A percentile compares a stretch with the other conserved stretches of the same genome.
Evolutionary conservation across 2,888 invertebrate genomes (phyloP).

Genomic region (Thymelicus acteon): DNA sequence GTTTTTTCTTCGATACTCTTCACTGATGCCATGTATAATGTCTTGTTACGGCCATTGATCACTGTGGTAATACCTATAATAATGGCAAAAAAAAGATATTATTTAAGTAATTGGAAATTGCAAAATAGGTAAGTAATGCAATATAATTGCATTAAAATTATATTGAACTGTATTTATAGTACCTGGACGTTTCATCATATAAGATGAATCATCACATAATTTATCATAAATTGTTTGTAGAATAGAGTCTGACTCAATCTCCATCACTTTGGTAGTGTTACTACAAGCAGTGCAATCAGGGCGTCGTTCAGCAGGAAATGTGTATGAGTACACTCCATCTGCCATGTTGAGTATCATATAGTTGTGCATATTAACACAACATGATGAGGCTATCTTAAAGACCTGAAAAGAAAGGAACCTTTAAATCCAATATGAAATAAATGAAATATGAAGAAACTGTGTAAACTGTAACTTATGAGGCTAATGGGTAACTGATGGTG

Average conservation of each 20-base stretch:
- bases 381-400: constrained; percentile 97
- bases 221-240: constrained; percentile 93
- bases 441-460: too few species aligned
- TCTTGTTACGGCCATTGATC: constrained; percentile 93
- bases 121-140: neutral
- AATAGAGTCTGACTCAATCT: constrained; percentile 84
- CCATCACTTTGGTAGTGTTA: constrained; percentile 87
- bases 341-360: constrained; percentile 98
- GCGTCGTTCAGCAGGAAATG: constrained; percentile 96
- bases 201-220: constrained; percentile 90
- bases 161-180: neutral
- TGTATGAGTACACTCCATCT: constrained; percentile 98
- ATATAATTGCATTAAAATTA: neutral
- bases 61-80: constrained; percentile 89
- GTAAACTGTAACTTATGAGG: too few species aligned
- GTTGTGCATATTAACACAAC: constrained; percentile 95
- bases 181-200: constrained; percentile 96
- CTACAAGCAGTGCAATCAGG: constrained; percentile 95
- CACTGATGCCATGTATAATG: constrained; percentile 96
- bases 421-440: neutral
- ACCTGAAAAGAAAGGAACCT: constrained; percentile 79
- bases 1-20: constrained; percentile 96
- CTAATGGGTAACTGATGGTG: too few species aligned
- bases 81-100: neutral
- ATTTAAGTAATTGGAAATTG: neutral